Base-by-base conservation (phyloP, 2,113 vertebrate species). In the Podarcis muralis region DNA sequence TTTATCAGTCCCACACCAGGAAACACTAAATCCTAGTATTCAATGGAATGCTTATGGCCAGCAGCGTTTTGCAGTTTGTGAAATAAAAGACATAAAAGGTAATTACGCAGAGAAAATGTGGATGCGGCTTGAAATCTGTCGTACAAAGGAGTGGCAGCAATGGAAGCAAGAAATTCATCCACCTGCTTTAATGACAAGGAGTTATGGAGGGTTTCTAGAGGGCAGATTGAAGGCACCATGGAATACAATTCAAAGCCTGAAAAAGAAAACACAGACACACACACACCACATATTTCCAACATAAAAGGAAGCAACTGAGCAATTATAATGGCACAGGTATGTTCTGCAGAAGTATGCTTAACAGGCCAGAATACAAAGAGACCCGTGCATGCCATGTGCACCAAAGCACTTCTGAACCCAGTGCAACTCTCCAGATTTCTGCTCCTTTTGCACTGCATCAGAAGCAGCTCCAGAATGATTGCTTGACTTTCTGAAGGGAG, bases 171-270 rank as follows among this genome's bases (percentile, higher is more conserved):
- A 95, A 98, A 98, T 95, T 98, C 98, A 94, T 98, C 98, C 93
- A 98, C 98, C 91, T 98, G 98, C 96, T 98, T 98, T 96, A 98
- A 95, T 88, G 98, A 98, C 53, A 98, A 96, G 43, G 98, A 98
- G 91, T 98, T 98, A 93, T 98, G 98, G 77, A 98, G 97, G 13
- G 98, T 98, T 97, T 98, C 98, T 94, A 98, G 94, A 81, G 98
- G 98, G 89, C 98, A 98, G 92, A 98, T 98, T 83, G 98, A 98
- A 89, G 98, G 98, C 91, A 98, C 98, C 98, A 98, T 98, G 90
- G 98, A 98, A 94, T 98, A 98, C 32, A 98, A 94, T 96, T 98
- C 98, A 96, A 98, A 98, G 83, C 97, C 97, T 98, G 90, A 4
- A 95, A 96, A 76, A 95, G 92, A 93, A 93, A 91, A 89, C 43